phyloP scores from a whole-genome alignment of 1,140 invertebrate genomes.

The Lineus longissimus region DNA sequence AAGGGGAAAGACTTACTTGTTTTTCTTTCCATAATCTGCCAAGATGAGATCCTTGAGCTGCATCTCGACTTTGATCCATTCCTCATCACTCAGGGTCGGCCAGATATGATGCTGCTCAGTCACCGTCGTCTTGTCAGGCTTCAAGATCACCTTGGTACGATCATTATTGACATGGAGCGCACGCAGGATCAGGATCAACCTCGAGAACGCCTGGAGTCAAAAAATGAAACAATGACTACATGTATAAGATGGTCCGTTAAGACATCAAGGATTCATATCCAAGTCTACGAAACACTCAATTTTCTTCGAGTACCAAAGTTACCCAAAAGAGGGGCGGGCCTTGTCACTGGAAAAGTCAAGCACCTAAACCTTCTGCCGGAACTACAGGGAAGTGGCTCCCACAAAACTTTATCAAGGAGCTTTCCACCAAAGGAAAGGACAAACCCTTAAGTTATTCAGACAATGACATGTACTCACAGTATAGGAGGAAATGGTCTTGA shows the following conservation, averaged over 20 bases:
- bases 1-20: slow-evolving; percentile 69
- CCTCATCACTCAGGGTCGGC: slow-evolving; percentile 94
- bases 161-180: slow-evolving; percentile 99
- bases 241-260: neutral
- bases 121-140: slow-evolving; percentile 97
- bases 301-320: no score
- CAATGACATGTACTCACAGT: slow-evolving; percentile 44
- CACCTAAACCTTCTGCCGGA: no score
- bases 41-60: slow-evolving; percentile 97
- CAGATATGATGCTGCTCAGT: slow-evolving; percentile 99
- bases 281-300: no score
- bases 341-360: no score
- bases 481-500: slow-evolving; percentile 67
- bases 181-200: slow-evolving; percentile 92
- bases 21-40: slow-evolving; percentile 99
- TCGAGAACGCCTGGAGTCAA: slow-evolving; percentile 78
- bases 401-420: no score
- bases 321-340: no score
- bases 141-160: slow-evolving; percentile 94
- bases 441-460: neutral
- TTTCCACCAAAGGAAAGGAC: no score
- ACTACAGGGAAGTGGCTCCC: no score
- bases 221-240: no score
- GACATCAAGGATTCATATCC: neutral
- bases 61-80: slow-evolving; percentile 97